Conservation (phyloP, 2,797 vertebrate species). For the Peromyscus melanophrys region DNA sequence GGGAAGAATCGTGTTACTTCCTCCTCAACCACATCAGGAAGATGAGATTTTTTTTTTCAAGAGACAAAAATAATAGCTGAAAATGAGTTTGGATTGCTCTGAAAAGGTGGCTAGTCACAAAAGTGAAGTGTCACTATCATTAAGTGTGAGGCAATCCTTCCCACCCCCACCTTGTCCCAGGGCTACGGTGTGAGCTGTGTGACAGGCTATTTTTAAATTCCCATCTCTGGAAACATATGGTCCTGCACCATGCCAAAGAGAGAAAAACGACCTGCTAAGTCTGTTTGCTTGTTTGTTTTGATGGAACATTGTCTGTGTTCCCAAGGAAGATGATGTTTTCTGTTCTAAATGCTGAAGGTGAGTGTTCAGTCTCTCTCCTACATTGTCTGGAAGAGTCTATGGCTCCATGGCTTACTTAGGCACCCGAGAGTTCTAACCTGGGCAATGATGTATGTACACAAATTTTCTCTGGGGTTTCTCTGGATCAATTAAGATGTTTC, state of each 20-base stretch:
- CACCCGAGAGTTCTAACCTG: not conserved
- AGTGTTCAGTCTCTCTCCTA: not conserved
- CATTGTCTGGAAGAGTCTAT: not conserved
- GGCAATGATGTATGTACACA: not conserved
- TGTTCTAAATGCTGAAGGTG: constrained; percentile 4
- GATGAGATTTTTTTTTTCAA: not conserved
- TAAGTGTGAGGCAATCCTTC: constrained; percentile 68
- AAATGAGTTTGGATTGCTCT: constrained; percentile 44
- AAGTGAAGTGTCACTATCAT: constrained; percentile 76
- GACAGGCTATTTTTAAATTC: constrained; percentile 83
- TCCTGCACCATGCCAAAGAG: constrained; percentile 70
- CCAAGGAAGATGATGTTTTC: constrained; percentile 41
- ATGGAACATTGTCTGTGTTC: constrained; percentile 44
- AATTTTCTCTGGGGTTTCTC: not conserved
- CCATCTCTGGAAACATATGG: constrained; percentile 85
- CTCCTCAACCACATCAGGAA: constrained; percentile 11
- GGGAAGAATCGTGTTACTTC: not conserved
- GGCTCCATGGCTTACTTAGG: not conserved
- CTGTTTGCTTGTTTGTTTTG: constrained; percentile 73
- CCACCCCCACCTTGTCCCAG: constrained; percentile 52
- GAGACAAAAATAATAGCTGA: not conserved
- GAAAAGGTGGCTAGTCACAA: constrained; percentile 38
- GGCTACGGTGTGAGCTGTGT: constrained; percentile 74
- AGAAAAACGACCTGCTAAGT: constrained; percentile 76
- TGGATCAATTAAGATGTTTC: not conserved